Evolutionary conservation across 2,888 invertebrate genomes (phyloP).

Genomic region (Cloeon dipterum): DNA sequence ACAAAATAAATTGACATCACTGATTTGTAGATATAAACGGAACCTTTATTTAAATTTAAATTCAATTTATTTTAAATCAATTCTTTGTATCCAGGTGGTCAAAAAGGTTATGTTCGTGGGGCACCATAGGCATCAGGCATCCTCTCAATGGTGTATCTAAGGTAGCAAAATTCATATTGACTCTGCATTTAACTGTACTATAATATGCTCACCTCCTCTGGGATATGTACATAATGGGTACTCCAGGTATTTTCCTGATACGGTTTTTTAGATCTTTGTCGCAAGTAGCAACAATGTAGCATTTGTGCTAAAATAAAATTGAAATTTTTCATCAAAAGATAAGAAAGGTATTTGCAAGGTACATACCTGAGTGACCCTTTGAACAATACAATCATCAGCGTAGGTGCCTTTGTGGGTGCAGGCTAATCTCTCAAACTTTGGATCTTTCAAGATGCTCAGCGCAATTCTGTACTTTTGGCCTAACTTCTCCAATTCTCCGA

Average conservation of each 20-base stretch:
- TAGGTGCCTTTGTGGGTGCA: slow-evolving; percentile 96
- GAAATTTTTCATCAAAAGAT: not conserved
- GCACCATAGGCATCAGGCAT: slow-evolving; percentile 99
- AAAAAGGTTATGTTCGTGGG: slow-evolving; percentile 39
- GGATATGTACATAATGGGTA: slow-evolving; percentile 94
- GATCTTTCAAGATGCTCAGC: slow-evolving; percentile 79
- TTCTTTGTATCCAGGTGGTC: too few species aligned
- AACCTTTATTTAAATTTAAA: too few species aligned
- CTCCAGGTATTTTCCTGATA: slow-evolving; percentile 93
- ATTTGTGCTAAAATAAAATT: slow-evolving; percentile 53
- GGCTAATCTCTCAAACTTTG: slow-evolving; percentile 73
- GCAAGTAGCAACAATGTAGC: slow-evolving; percentile 98
- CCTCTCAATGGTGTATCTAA: slow-evolving; percentile 74
- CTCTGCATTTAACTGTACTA: not conserved
- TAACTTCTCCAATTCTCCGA: slow-evolving; percentile 91
- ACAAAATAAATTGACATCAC: too few species aligned
- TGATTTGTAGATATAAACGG: too few species aligned
- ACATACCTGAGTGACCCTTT: slow-evolving; percentile 65
- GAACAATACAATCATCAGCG: slow-evolving; percentile 95
- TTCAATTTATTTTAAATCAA: too few species aligned
- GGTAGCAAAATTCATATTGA: slow-evolving; percentile 7
- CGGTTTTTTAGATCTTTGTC: slow-evolving; percentile 91
- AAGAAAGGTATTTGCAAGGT: not conserved
- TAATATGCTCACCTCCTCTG: slow-evolving; percentile 49
- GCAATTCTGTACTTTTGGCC: slow-evolving; percentile 90